Conservation (phyloP, 2,888 invertebrate genomes). For the Scelioninae gen. 1 region DNA sequence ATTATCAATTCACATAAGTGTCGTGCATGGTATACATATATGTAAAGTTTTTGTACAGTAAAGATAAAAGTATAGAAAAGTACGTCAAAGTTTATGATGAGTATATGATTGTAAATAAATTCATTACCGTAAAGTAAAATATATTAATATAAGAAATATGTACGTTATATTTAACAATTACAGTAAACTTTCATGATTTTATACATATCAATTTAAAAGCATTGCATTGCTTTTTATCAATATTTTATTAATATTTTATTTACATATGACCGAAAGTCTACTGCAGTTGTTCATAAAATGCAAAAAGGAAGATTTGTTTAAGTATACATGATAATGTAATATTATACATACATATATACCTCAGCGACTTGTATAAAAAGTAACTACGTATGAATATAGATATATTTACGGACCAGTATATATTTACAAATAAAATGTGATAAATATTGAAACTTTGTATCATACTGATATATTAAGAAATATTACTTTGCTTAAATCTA, state of each 20-base stretch:
- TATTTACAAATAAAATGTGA: constrained; percentile 72
- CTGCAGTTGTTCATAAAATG: too few species aligned
- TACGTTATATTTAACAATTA: too few species aligned
- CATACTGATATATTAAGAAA: constrained; percentile 68
- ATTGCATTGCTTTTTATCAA: too few species aligned
- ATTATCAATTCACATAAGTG: constrained; percentile 49
- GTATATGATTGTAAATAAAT: too few species aligned
- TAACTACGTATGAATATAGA: constrained; percentile 65
- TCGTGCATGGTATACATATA: constrained; percentile 65
- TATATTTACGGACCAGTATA: constrained; percentile 67
- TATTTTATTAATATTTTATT: too few species aligned
- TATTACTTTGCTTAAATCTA: constrained; percentile 71
- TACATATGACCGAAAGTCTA: too few species aligned
- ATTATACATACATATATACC: constrained; percentile 65
- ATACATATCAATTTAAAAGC: too few species aligned
- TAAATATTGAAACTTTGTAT: constrained; percentile 57
- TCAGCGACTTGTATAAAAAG: constrained; percentile 67
- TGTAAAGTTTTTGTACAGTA: constrained; percentile 42
- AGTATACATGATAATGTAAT: constrained; percentile 32
- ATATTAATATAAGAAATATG: too few species aligned
- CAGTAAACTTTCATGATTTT: too few species aligned
- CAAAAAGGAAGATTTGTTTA: constrained; percentile 26
- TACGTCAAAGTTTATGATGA: too few species aligned
- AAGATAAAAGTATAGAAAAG: too few species aligned
- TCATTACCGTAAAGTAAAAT: too few species aligned